Conservation (phyloP, 2,888 invertebrate genomes). For the Lasioglossum malachurum region DNA sequence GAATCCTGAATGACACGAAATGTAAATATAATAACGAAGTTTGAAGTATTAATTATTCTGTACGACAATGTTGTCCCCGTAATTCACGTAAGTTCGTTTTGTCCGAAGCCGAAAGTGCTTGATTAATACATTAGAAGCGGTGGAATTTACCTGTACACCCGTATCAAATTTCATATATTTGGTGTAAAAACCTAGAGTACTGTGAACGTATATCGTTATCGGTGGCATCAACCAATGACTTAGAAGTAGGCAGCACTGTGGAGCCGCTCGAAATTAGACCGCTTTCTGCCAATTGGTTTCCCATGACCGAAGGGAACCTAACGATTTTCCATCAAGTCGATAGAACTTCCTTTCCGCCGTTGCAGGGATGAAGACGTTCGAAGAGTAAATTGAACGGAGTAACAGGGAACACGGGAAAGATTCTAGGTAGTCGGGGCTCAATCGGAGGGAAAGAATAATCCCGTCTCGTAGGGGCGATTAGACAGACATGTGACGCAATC, state of each 20-base stretch:
- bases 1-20: background rate
- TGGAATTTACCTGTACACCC: background rate
- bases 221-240: background rate
- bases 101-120: background rate
- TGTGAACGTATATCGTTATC: background rate
- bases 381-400: constrained; percentile 32
- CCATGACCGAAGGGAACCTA: background rate
- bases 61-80: background rate
- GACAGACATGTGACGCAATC: constrained; percentile 49
- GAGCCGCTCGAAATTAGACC: background rate
- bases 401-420: background rate
- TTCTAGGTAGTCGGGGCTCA: background rate
- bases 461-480: constrained; percentile 33
- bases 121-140: background rate
- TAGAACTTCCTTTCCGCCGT: background rate
- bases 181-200: background rate
- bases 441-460: constrained; percentile 7
- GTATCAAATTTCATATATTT: background rate
- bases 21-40: constrained; percentile 8
- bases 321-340: constrained; percentile 17
- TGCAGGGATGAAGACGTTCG: constrained; percentile 28
- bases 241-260: background rate
- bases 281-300: background rate
- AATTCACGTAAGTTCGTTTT: background rate
- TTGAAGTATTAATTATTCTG: background rate